phyloP scores from a whole-genome alignment of 2,113 vertebrate genomes.

The Psettodes erumei region DNA sequence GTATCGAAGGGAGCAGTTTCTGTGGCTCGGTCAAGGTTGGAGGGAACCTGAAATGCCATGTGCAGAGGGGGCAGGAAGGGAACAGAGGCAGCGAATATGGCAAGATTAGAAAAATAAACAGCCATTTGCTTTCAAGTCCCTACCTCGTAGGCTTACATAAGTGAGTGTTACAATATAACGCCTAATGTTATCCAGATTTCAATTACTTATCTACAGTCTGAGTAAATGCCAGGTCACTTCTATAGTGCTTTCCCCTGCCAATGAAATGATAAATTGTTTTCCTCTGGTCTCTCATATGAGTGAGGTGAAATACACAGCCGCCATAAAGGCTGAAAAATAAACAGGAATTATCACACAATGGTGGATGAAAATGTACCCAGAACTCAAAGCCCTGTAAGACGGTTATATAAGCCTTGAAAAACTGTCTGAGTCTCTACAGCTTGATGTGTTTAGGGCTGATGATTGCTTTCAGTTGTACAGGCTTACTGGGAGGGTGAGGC shows the following conservation, averaged over 20 bases:
- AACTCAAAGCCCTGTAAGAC: conserved; percentile 53
- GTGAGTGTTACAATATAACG: neutral
- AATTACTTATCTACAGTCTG: conserved; percentile 22
- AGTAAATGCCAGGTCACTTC: conserved; percentile 29
- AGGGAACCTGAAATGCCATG: conserved; percentile 28
- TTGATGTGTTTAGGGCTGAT: conserved; percentile 61
- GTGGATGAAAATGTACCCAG: conserved; percentile 49
- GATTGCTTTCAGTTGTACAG: conserved; percentile 73
- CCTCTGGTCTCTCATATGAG: neutral
- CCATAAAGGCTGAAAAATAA: conserved; percentile 34
- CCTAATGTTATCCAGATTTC: conserved; percentile 4
- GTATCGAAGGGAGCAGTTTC: conserved; percentile 8
- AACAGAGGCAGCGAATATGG: neutral
- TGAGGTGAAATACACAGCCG: conserved; percentile 29
- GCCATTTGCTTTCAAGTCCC: neutral
- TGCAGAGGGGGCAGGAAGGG: conserved; percentile 19
- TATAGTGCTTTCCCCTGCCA: conserved; percentile 16
- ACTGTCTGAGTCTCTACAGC: conserved; percentile 52
- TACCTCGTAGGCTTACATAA: conserved; percentile 22
- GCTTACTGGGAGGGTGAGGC: conserved; percentile 37
- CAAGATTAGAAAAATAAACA: conserved; percentile 35
- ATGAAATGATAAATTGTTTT: conserved; percentile 31
- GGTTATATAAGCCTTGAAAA: conserved; percentile 63
- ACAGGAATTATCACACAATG: conserved; percentile 42
- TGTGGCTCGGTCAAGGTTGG: conserved; percentile 41